These are phyloP conservation scores for Conus ventricosus DNA, from an alignment of 1,140 invertebrate species.

Conservation along the genomic window DNA sequence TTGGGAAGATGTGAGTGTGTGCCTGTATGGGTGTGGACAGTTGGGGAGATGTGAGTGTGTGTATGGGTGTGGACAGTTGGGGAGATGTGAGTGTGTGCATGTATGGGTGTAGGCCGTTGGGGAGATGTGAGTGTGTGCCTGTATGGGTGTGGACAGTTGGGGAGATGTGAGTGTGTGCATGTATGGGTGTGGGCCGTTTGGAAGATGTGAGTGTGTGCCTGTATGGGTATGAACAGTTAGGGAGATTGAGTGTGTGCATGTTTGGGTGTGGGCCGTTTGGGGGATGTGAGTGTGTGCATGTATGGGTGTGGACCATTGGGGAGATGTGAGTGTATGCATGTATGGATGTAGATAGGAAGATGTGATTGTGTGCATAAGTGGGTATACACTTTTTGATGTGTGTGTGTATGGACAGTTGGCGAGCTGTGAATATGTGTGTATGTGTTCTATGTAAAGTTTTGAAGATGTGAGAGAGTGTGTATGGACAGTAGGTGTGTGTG, in stretches of 20 bases:
- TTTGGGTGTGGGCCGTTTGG: neutral
- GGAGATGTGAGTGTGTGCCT: no score
- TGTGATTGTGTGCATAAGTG: neutral
- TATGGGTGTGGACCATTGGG: neutral
- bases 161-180: conserved; percentile 84
- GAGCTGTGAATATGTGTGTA: no score
- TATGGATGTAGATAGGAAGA: neutral
- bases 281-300: neutral
- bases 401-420: no score
- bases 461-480: no score
- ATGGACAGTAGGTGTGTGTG: no score
- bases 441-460: no score
- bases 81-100: no score
- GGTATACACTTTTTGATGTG: no score
- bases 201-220: neutral
- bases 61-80: neutral
- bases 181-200: neutral
- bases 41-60: conserved; percentile 89
- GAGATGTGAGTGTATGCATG: neutral
- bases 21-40: conserved; percentile 80
- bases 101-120: no score
- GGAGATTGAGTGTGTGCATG: neutral
- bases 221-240: neutral
- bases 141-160: conserved; percentile 86
- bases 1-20: no score